These are phyloP conservation scores for Conops quadrifasciatus DNA, from an alignment of 2,888 invertebrate genomes.

Conservation along the genomic window DNA sequence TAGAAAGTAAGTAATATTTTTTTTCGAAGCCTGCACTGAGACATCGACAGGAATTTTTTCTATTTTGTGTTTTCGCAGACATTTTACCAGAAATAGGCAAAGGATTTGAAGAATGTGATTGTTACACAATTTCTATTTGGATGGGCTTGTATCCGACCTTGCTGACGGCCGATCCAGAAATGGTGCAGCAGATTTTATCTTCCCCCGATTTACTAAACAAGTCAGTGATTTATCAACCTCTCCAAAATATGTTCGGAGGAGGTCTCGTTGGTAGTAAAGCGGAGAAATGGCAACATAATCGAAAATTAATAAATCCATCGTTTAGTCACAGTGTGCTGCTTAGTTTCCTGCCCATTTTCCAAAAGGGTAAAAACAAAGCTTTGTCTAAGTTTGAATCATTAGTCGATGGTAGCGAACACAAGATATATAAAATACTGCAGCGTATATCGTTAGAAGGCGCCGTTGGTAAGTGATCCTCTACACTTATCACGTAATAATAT, in stretches of 20 bases:
- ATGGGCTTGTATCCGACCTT: conserved; percentile 42
- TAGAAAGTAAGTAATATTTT: conserved; percentile 31
- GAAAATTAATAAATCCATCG: conserved; percentile 42
- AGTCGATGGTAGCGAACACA: conserved; percentile 31
- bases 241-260: conserved; percentile 32
- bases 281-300: conserved; percentile 39
- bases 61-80: conserved; percentile 21
- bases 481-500: too few relatives aligned
- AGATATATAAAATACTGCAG: conserved; percentile 34
- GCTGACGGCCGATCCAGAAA: conserved; percentile 42
- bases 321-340: conserved; percentile 40
- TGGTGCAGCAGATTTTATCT: conserved; percentile 43
- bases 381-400: conserved; percentile 33
- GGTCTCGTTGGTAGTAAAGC: conserved; percentile 41
- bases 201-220: conserved; percentile 45
- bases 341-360: conserved; percentile 41
- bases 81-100: conserved; percentile 14
- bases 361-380: conserved; percentile 38
- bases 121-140: conserved; percentile 41
- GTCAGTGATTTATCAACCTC: conserved; percentile 28
- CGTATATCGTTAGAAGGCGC: conserved; percentile 35
- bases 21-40: too few relatives aligned
- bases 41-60: too few relatives aligned
- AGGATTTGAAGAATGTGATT: conserved; percentile 36
- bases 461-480: conserved; percentile 41